Percentiles rank a stretch among this genome's conserved stretches.
phyloP scores from a whole-genome alignment of 30 jellyfish, hydroid and myxozoan species.

The Chrysaora quinquecirrha region DNA sequence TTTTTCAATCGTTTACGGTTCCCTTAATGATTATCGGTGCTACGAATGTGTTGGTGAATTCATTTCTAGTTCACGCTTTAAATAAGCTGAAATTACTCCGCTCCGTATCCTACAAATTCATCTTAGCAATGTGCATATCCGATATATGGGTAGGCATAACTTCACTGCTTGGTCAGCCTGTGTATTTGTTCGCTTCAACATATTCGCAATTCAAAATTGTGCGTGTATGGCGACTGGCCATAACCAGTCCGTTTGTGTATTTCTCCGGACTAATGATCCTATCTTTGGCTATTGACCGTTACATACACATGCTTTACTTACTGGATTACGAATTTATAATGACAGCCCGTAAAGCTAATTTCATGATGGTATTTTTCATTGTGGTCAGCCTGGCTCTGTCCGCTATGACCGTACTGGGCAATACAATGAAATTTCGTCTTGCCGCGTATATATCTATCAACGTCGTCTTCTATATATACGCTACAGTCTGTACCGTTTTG shows the following conservation, averaged over 20 bases:
- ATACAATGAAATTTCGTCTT: not conserved
- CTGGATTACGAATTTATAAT: not conserved
- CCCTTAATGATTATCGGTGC: not conserved
- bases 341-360: not conserved
- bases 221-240: not conserved
- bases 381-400: not conserved
- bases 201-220: not conserved
- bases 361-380: not conserved
- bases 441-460: not conserved
- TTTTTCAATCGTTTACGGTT: not conserved
- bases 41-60: not conserved
- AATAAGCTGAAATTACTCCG: not conserved
- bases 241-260: not conserved
- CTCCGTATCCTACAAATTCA: not conserved
- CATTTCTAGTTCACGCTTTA: not conserved
- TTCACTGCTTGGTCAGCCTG: not conserved
- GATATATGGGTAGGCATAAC: not conserved
- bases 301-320: not conserved
- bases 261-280: not conserved
- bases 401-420: not conserved
- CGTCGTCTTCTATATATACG: not conserved
- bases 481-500: not conserved
- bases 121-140: not conserved
- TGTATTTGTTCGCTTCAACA: not conserved
- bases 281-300: not conserved